These are phyloP conservation scores for Diaperis boleti DNA, from an alignment of 2,888 invertebrate genomes.

Conservation along the genomic window DNA sequence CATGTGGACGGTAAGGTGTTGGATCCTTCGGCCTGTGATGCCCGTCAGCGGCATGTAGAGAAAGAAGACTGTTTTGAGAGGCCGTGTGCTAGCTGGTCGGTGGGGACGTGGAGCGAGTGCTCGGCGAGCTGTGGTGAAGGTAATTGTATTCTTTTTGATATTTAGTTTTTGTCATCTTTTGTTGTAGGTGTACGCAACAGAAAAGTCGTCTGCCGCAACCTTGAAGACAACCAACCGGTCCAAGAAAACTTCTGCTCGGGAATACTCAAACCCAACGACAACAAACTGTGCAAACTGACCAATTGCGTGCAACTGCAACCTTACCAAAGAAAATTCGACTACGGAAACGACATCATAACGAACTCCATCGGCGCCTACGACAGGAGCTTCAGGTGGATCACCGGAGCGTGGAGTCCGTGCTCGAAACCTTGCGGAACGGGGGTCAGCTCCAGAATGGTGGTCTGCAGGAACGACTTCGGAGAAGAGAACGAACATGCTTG, in stretches of 20 bases:
- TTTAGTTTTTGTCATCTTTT: too few species aligned
- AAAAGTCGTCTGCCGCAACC: slow-evolving; percentile 62
- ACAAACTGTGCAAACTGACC: slow-evolving; percentile 41
- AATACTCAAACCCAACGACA: slow-evolving; percentile 52
- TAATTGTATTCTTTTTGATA: too few species aligned
- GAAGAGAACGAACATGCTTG: slow-evolving; percentile 64
- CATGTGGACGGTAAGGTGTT: slow-evolving; percentile 68
- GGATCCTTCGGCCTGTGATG: slow-evolving; percentile 63
- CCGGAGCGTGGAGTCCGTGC: slow-evolving; percentile 70
- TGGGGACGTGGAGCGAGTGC: slow-evolving; percentile 69
- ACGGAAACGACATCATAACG: slow-evolving; percentile 51
- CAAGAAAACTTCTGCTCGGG: slow-evolving; percentile 50
- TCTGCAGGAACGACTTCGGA: slow-evolving; percentile 67
- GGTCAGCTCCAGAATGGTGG: slow-evolving; percentile 71
- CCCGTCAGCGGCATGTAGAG: slow-evolving; percentile 56
- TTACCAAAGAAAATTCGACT: slow-evolving; percentile 12
- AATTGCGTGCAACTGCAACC: slow-evolving; percentile 7
- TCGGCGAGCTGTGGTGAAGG: slow-evolving; percentile 68
- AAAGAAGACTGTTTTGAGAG: slow-evolving; percentile 64
- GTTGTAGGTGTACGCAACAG: slow-evolving; percentile 61
- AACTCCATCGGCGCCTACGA: slow-evolving; percentile 51
- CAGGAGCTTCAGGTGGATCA: slow-evolving; percentile 63
- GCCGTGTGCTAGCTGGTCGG: slow-evolving; percentile 70
- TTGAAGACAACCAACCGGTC: slow-evolving; percentile 53
- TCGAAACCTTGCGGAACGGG: slow-evolving; percentile 75